Conservation (phyloP, 2,888 invertebrate genomes). For the Acanthosoma haemorrhoidale region DNA sequence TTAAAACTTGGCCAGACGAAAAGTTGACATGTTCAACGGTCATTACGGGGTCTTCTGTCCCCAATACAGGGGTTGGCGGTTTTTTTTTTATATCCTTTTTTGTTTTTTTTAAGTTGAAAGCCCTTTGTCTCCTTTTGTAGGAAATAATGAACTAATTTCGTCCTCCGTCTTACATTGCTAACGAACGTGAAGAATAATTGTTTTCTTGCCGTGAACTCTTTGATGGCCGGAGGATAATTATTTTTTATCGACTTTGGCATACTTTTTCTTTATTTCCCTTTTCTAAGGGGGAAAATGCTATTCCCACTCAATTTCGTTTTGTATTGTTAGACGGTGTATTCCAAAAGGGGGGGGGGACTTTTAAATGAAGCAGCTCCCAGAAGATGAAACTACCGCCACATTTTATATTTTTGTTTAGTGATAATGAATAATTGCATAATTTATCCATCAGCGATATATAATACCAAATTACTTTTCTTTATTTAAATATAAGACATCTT, state of each 20-base stretch:
- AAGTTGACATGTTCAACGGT: slow-evolving; percentile 3
- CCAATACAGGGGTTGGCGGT: background rate
- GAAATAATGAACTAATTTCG: slow-evolving; percentile 26
- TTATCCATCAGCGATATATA: too few relatives aligned
- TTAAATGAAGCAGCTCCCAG: too few relatives aligned
- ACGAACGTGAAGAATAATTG: slow-evolving; percentile 25
- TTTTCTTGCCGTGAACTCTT: slow-evolving; percentile 15
- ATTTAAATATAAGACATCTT: too few relatives aligned
- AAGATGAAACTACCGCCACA: too few relatives aligned
- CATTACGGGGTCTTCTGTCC: background rate
- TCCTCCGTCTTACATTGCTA: slow-evolving; percentile 21
- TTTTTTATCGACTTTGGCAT: slow-evolving; percentile 8
- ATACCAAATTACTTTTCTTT: too few relatives aligned
- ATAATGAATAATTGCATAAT: too few relatives aligned
- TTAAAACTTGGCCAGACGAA: slow-evolving; percentile 16
- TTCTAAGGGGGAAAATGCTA: background rate
- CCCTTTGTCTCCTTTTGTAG: slow-evolving; percentile 25
- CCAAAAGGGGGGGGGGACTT: too few relatives aligned
- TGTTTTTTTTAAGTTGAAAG: slow-evolving; percentile 21
- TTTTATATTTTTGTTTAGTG: too few relatives aligned
- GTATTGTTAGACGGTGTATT: too few relatives aligned
- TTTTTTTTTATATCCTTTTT: too few relatives aligned
- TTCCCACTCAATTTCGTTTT: background rate
- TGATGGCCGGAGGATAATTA: slow-evolving; percentile 19
- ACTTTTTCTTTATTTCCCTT: background rate